Evolutionary conservation across 1,140 invertebrate species (phyloP), one percentile per base, ranked within the genome.

Genomic region (Trypoxylus dichotomus): DNA sequence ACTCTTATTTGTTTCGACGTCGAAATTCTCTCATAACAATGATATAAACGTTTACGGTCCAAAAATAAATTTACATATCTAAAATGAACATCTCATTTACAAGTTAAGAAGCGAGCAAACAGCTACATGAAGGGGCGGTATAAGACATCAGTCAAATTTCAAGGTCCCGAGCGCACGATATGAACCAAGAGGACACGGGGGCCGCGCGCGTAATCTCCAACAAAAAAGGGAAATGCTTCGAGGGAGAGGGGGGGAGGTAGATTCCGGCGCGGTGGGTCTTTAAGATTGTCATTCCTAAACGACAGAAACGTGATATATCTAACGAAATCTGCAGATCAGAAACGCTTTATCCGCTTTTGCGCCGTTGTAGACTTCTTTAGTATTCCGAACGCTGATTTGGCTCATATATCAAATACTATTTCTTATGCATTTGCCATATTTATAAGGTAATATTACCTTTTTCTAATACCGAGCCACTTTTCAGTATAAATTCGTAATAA

Each of bases 401-500:
- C 29, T 79, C 75, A 79, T 80, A 78, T 60, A 80, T 78, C 75
- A 78, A 37, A 41, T 68, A 76, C 72, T 75, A 74, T 74, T 80
- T 78, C 37, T 77, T 68, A 77, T 77, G 76, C 76, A 77, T 37
- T 77, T 43, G 37, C 42, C 76, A 68, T 77, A 77, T 77, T 73
- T 77, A 73, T 77, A 77, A 78, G 42, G 75, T 47, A 77, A 78
- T 77, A 78, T 80, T 76, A 74, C 58, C 76, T 71, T 80, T 74
- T 54, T 71, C 76, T 78, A 77, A 80, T 79, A 77, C 77, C 63
- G 76, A 54, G 71, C 74, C 54, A 75, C 77, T 79, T 78, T 74
- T 74, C 73, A 74, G 54, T 75, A 78, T 78, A 79, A 80, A 80
- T 80, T 80, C 77, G 78, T 80, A 80, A 80, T 80, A 80, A 76